Percentiles rank a stretch among this genome's conserved stretches.
These are phyloP conservation scores for Eucera pruinosa DNA, from an alignment of 2,888 invertebrate genomes.

Conservation along the genomic window DNA sequence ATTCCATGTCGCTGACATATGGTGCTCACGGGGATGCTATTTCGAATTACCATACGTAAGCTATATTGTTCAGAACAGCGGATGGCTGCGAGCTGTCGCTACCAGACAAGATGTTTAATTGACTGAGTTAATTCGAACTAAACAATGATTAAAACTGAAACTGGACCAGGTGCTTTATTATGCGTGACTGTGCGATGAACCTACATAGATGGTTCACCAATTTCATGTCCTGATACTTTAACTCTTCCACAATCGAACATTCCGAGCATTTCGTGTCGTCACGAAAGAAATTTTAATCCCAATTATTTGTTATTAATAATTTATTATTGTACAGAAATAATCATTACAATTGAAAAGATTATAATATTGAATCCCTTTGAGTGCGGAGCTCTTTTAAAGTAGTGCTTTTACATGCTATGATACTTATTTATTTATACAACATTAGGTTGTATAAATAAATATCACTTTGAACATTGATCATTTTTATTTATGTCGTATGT, in stretches of 20 bases:
- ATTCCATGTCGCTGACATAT: slow-evolving; percentile 71
- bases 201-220: slow-evolving; percentile 3
- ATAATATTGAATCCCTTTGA: too few species aligned
- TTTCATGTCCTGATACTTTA: background rate
- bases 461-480: too few species aligned
- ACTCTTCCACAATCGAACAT: background rate
- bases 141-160: slow-evolving; percentile 68
- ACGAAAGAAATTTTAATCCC: too few species aligned
- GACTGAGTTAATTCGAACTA: slow-evolving; percentile 65
- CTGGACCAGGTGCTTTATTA: slow-evolving; percentile 31
- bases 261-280: background rate
- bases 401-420: too few species aligned
- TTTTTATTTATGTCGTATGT: too few species aligned
- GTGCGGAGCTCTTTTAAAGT: too few species aligned
- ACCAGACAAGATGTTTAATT: slow-evolving; percentile 69
- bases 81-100: slow-evolving; percentile 64
- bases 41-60: slow-evolving; percentile 70
- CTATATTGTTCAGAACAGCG: slow-evolving; percentile 62
- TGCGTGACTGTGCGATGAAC: slow-evolving; percentile 40
- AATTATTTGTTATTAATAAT: too few species aligned
- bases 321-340: too few species aligned
- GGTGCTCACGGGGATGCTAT: slow-evolving; percentile 68
- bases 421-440: too few species aligned
- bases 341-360: too few species aligned
- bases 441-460: too few species aligned